Percentiles rank a stretch among this genome's conserved stretches.
Conservation (phyloP, 2,797 vertebrate genomes). For the Leuciscus waleckii region DNA sequence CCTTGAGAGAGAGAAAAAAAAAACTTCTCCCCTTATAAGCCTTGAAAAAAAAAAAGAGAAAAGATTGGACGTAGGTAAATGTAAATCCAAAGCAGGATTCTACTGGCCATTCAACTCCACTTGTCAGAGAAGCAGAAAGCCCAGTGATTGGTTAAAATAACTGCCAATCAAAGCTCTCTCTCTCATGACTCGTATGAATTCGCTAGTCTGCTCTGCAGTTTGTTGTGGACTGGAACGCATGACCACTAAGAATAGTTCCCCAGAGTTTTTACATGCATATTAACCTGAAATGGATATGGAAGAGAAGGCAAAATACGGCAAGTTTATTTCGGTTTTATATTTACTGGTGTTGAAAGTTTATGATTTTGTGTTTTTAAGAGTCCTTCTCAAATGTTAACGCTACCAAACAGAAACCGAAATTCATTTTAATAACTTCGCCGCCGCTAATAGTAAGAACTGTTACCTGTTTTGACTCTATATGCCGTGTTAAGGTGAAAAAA, state of each 20-base stretch:
- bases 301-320: constrained; percentile 75
- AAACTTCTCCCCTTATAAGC: no score
- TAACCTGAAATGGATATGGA: constrained; percentile 73
- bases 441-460: no score
- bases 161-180: neutral
- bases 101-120: neutral
- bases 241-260: neutral
- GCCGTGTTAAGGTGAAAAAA: neutral
- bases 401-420: constrained; percentile 10
- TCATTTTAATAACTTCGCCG: neutral
- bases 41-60: no score
- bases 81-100: neutral
- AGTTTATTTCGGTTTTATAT: constrained; percentile 21
- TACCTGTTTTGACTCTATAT: neutral
- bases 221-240: neutral
- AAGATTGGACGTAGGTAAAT: no score
- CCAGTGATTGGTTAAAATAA: constrained; percentile 54
- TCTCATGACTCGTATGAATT: neutral
- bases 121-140: neutral
- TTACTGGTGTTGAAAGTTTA: neutral
- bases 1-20: no score
- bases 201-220: neutral
- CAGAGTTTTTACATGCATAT: neutral
- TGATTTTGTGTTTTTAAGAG: neutral
- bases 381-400: neutral